Percentiles rank a stretch among this genome's conserved stretches.
These are phyloP conservation scores for Philantomba maxwellii DNA, from an alignment of 2,113 vertebrate genomes.

Conservation along the genomic window DNA sequence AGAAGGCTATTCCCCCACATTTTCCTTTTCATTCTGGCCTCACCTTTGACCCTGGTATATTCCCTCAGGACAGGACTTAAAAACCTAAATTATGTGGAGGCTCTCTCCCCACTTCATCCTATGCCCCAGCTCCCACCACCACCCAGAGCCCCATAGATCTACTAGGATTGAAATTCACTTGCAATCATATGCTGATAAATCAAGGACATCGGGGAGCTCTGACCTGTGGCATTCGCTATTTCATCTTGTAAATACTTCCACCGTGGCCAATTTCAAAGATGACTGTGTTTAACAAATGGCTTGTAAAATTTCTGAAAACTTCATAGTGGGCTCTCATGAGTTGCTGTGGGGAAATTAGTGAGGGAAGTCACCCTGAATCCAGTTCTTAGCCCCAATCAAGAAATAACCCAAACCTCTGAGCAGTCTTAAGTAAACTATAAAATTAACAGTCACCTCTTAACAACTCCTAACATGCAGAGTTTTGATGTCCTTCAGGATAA, in stretches of 20 bases:
- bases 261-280: not conserved
- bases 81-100: not conserved
- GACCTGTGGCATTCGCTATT: not conserved
- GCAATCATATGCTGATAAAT: not conserved
- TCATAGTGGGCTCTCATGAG: not conserved
- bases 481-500: not conserved
- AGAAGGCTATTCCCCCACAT: not conserved
- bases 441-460: not conserved
- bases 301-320: not conserved
- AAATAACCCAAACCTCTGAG: not conserved
- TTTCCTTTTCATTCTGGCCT: not conserved
- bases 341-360: not conserved
- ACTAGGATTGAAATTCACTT: not conserved
- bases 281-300: not conserved
- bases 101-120: not conserved
- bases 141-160: not conserved
- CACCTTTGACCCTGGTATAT: not conserved
- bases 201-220: not conserved
- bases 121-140: rapidly evolving
- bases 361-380: not conserved
- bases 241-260: not conserved
- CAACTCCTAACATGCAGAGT: not conserved
- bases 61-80: not conserved
- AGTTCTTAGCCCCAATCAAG: not conserved
- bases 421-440: not conserved